Percentiles rank a stretch among this genome's conserved stretches.
phyloP scores from a whole-genome alignment of 2,888 invertebrate species.

The Andricus quercusramuli region DNA sequence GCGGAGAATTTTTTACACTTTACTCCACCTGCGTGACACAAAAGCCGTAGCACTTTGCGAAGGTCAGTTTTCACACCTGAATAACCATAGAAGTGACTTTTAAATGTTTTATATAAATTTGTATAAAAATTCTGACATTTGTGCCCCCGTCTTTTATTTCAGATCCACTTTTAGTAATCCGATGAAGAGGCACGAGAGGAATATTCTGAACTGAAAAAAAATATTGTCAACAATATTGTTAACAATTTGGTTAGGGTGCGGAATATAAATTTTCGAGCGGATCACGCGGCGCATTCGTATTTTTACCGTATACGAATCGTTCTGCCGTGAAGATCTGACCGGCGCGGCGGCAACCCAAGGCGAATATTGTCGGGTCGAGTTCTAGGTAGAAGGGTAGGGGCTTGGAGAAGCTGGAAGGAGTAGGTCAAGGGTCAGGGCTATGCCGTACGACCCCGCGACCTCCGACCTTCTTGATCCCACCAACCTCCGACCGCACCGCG shows the following conservation, averaged over 20 bases:
- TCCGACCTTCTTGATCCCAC: constrained; percentile 73
- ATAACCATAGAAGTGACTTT: not conserved
- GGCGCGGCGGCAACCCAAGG: constrained; percentile 49
- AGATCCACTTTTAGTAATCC: not conserved
- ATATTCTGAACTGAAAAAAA: not conserved
- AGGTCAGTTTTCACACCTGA: constrained; percentile 35
- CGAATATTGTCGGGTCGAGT: constrained; percentile 52
- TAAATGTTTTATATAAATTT: not conserved
- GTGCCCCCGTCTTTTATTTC: not conserved
- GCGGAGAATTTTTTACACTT: constrained; percentile 25
- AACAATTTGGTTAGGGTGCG: not conserved
- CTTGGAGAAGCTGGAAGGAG: constrained; percentile 61
- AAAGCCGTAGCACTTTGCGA: constrained; percentile 9
- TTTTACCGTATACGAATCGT: constrained; percentile 54
- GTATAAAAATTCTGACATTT: not conserved
- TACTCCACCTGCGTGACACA: constrained; percentile 32
- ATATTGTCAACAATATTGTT: not conserved
- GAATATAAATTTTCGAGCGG: not conserved
- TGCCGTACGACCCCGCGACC: constrained; percentile 75
- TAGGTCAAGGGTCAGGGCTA: constrained; percentile 76
- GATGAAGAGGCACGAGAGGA: not conserved
- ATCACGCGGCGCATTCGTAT: constrained; percentile 46
- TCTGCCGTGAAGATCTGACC: constrained; percentile 52
- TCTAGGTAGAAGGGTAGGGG: constrained; percentile 55
- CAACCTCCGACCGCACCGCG: constrained; percentile 67